Percentiles rank a stretch among this genome's conserved stretches.
phyloP scores from a whole-genome alignment of 2,888 invertebrate genomes.

The Ochropacha duplaris region DNA sequence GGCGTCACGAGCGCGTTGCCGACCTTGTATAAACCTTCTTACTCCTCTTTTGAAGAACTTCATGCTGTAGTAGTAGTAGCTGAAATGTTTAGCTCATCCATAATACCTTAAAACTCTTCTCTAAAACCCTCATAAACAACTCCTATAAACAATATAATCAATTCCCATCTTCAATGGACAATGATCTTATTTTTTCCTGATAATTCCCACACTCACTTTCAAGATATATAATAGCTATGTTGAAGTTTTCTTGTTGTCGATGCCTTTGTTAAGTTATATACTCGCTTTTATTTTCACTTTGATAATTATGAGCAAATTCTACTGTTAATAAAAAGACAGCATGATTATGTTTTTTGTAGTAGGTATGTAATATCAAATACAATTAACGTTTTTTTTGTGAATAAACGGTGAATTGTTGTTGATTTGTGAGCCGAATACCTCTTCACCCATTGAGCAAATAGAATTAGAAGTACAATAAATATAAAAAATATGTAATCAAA shows the following conservation, averaged over 20 bases:
- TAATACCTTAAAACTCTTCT: background rate
- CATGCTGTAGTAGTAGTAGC: no score
- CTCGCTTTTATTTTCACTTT: constrained; percentile 45
- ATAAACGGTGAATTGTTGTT: no score
- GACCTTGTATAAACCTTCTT: no score
- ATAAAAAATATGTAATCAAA: no score
- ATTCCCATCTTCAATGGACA: constrained; percentile 29
- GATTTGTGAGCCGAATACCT: no score
- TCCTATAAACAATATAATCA: background rate
- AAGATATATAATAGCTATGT: constrained; percentile 38
- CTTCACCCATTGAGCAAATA: no score
- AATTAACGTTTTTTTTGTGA: no score
- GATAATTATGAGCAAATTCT: constrained; percentile 13
- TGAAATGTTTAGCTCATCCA: no score
- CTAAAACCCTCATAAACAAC: background rate
- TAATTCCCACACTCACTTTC: constrained; percentile 59
- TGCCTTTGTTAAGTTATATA: constrained; percentile 20
- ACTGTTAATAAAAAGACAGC: background rate
- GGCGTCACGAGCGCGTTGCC: no score
- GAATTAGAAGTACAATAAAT: no score
- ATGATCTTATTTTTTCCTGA: constrained; percentile 38
- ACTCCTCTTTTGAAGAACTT: no score
- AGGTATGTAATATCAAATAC: no score
- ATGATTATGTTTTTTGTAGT: background rate
- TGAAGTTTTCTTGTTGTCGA: constrained; percentile 37